phyloP scores from a whole-genome alignment of 2,888 invertebrate genomes.

The Leptopilina syphax region DNA sequence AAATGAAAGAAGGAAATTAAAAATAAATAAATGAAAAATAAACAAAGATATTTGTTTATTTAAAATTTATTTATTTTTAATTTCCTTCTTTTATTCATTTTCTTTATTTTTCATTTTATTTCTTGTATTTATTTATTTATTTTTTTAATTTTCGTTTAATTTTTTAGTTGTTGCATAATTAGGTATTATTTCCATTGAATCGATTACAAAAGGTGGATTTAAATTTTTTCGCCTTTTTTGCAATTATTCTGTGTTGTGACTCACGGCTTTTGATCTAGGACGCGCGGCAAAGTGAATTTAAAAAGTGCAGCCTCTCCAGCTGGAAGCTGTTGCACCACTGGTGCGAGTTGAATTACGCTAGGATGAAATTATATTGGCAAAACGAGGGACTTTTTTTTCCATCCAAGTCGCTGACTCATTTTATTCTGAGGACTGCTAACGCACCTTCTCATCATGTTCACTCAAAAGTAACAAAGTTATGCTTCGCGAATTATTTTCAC shows the following conservation, averaged over 20 bases:
- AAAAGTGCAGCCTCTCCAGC: slow-evolving; percentile 33
- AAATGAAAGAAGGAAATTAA: too few species aligned
- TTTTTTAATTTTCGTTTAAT: too few species aligned
- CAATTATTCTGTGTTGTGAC: neutral
- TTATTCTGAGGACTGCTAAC: slow-evolving; percentile 50
- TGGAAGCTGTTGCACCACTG: slow-evolving; percentile 44
- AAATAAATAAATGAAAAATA: too few species aligned
- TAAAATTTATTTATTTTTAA: too few species aligned
- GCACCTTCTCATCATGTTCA: slow-evolving; percentile 53
- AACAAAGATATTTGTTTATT: too few species aligned
- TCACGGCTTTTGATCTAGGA: neutral
- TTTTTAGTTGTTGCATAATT: too few species aligned
- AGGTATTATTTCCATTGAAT: too few species aligned
- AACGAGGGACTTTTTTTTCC: slow-evolving; percentile 49
- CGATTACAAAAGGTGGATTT: too few species aligned
- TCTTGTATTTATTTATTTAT: too few species aligned
- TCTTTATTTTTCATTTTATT: too few species aligned
- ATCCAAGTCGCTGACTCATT: slow-evolving; percentile 53
- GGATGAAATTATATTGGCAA: slow-evolving; percentile 37
- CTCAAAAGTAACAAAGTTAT: slow-evolving; percentile 52
- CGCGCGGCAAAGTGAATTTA: neutral
- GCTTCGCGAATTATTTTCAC: slow-evolving; percentile 57
- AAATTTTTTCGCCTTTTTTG: too few species aligned
- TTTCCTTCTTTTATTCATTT: too few species aligned
- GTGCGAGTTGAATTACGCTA: slow-evolving; percentile 13